Percentiles rank a stretch among this genome's conserved stretches.
Evolutionary conservation across 2,113 vertebrate species (phyloP).

Genomic region (Argyrosomus japonicus): DNA sequence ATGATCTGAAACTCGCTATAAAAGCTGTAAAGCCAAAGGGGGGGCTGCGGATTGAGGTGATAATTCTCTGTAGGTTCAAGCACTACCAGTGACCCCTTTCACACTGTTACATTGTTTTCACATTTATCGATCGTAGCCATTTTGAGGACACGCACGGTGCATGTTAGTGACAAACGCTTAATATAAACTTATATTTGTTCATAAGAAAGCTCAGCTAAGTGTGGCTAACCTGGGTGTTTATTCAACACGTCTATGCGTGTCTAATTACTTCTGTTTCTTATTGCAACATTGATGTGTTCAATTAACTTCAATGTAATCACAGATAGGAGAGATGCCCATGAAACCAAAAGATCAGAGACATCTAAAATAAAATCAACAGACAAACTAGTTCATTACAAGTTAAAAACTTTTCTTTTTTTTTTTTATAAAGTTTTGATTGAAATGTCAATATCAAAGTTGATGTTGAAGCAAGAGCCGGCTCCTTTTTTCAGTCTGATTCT

Average conservation of each 20-base stretch:
- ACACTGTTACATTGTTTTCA: background rate
- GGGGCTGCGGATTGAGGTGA: background rate
- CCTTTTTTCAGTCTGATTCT: conserved; percentile 22
- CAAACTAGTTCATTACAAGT: background rate
- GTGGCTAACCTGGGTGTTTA: background rate
- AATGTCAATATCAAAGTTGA: conserved; percentile 10
- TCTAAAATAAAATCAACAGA: background rate
- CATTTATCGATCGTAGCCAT: background rate
- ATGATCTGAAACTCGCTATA: background rate
- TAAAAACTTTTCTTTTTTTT: background rate
- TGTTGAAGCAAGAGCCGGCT: background rate
- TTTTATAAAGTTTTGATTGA: background rate
- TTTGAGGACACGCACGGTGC: background rate
- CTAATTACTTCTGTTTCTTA: background rate
- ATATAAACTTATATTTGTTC: background rate
- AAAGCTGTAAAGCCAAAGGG: background rate
- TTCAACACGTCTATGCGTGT: background rate
- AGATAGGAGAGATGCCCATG: background rate
- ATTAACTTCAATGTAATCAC: background rate
- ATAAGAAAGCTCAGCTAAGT: too few relatives aligned
- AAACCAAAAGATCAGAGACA: conserved; percentile 2
- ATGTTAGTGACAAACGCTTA: background rate
- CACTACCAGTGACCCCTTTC: background rate
- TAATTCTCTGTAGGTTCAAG: background rate
- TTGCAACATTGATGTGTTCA: background rate